Evolutionary conservation across 2,888 invertebrate genomes (phyloP).

Genomic region (Merodon equestris): DNA sequence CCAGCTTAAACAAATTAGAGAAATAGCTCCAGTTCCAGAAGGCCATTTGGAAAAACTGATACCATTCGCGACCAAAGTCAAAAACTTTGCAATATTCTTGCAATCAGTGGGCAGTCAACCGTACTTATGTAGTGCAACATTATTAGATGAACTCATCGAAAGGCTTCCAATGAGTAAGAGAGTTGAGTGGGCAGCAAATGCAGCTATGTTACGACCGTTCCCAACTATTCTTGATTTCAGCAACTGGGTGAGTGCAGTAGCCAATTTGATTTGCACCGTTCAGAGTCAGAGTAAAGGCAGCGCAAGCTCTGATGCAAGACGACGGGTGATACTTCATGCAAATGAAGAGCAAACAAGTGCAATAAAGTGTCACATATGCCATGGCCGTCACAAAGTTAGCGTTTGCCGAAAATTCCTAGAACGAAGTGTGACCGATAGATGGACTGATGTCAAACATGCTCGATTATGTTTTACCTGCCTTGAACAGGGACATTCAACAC

Average conservation of each 20-base stretch:
- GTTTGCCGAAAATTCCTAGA: background rate
- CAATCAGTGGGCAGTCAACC: conserved; percentile 16
- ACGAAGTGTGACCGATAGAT: background rate
- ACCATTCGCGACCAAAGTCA: conserved; percentile 48
- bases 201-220: conserved; percentile 6
- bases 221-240: conserved; percentile 22
- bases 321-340: background rate
- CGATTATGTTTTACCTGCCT: conserved; percentile 15
- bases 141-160: conserved; percentile 26
- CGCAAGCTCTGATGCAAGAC: background rate
- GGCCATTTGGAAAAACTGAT: conserved; percentile 34
- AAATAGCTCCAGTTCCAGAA: conserved; percentile 28
- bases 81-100: conserved; percentile 29
- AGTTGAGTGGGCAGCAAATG: conserved; percentile 30
- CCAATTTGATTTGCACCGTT: conserved; percentile 11
- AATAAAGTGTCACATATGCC: conserved; percentile 9
- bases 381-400: conserved; percentile 31
- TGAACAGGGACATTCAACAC: conserved; percentile 13
- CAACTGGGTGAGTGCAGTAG: conserved; percentile 17
- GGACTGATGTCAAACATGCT: conserved; percentile 7
- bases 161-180: conserved; percentile 39
- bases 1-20: conserved; percentile 35
- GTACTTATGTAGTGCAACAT: conserved; percentile 23
- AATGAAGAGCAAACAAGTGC: background rate
- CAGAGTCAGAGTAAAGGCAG: background rate